Percentiles rank a stretch among this genome's conserved stretches.
These are phyloP conservation scores for Chloroceryle aenea DNA, from an alignment of 2,113 vertebrate species.

Conservation along the genomic window DNA sequence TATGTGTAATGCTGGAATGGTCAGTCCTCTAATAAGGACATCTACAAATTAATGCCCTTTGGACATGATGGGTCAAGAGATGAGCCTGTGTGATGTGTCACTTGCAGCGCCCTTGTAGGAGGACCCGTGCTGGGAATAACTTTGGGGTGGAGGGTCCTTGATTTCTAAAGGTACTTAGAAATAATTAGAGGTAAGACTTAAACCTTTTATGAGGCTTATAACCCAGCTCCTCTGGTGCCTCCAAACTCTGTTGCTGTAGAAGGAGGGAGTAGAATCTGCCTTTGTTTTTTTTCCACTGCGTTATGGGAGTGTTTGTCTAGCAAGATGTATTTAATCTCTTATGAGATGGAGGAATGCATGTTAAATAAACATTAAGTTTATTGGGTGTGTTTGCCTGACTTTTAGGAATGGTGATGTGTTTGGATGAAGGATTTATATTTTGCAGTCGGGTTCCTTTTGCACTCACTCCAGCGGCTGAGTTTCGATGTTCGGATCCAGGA, in stretches of 20 bases:
- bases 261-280: too few relatives aligned
- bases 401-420: not conserved
- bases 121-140: not conserved
- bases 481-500: not conserved
- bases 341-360: not conserved
- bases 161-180: not conserved
- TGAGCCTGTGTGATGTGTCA: rapidly evolving
- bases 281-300: too few relatives aligned
- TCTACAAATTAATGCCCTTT: too few relatives aligned
- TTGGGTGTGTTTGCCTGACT: not conserved
- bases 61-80: not conserved
- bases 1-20: not conserved
- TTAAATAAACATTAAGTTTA: not conserved
- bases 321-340: not conserved
- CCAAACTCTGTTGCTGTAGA: not conserved
- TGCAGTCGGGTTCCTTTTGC: not conserved
- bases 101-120: not conserved
- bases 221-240: not conserved
- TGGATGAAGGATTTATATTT: not conserved
- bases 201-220: not conserved
- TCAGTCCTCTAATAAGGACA: not conserved
- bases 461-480: not conserved
- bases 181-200: not conserved
- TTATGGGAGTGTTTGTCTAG: not conserved
- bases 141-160: not conserved